Percentiles rank a stretch among this genome's conserved stretches.
phyloP scores from a whole-genome alignment of 2,113 vertebrate species.

The Todiramphus chloris region DNA sequence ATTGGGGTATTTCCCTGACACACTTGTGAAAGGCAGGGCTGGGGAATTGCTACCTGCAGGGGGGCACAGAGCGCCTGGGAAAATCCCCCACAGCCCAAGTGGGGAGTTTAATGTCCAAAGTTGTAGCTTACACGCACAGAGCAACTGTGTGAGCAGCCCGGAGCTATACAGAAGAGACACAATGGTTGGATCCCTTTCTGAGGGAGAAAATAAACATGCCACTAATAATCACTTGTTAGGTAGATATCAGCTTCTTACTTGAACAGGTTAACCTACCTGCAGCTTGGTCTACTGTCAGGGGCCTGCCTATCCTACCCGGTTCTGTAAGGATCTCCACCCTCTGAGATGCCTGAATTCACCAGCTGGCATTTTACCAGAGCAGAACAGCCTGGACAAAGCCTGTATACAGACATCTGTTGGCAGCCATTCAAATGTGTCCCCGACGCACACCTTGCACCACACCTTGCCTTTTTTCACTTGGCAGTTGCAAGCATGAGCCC shows the following conservation, averaged over 20 bases:
- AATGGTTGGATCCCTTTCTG: not conserved
- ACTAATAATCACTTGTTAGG: not conserved
- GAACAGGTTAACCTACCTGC: not conserved
- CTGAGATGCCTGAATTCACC: not conserved
- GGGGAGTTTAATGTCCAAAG: not conserved
- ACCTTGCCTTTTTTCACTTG: not conserved
- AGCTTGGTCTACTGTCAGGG: not conserved
- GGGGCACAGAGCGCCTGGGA: not conserved
- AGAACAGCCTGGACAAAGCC: not conserved
- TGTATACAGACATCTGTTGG: not conserved
- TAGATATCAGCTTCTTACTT: not conserved
- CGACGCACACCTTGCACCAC: not conserved
- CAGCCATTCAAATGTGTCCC: not conserved
- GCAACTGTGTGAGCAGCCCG: accelerated
- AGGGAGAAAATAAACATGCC: not conserved
- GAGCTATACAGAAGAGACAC: accelerated
- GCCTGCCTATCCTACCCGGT: not conserved
- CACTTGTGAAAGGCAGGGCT: not conserved
- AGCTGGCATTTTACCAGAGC: accelerated
- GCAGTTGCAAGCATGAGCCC: not conserved
- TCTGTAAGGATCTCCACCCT: not conserved
- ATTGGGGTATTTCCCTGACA: not conserved
- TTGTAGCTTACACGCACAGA: not conserved
- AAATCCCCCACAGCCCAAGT: accelerated
- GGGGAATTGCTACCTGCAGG: not conserved